Conservation (phyloP, 2,888 invertebrate species). For the Pristionchus japonicus region DNA sequence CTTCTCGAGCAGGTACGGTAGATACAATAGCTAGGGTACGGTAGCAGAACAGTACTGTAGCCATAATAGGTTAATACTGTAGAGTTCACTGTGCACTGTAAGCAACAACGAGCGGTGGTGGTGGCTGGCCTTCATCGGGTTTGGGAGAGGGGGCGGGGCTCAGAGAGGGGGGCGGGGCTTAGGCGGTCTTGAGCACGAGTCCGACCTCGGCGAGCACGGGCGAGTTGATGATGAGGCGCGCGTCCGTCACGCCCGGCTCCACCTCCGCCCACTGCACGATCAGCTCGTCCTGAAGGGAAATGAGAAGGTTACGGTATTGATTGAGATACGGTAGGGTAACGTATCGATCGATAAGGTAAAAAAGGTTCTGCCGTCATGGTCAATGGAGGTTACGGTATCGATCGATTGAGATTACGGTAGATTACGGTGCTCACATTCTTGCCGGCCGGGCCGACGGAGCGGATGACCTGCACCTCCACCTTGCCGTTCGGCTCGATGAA, state of each 20-base stretch:
- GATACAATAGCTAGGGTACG: slow-evolving; percentile 40
- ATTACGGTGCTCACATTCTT: slow-evolving; percentile 14
- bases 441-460: slow-evolving; percentile 16
- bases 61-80: background rate
- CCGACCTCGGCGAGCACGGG: slow-evolving; percentile 25
- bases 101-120: background rate
- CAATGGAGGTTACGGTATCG: background rate
- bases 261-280: slow-evolving; percentile 12
- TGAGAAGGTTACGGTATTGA: background rate
- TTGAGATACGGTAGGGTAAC: background rate
- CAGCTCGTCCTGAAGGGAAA: slow-evolving; percentile 6
- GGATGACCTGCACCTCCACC: slow-evolving; percentile 16
- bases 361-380: background rate
- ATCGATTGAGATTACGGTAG: background rate
- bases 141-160: background rate
- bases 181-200: slow-evolving; percentile 37
- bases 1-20: slow-evolving; percentile 85
- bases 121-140: background rate
- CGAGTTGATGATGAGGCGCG: background rate
- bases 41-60: background rate
- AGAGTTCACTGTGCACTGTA: background rate
- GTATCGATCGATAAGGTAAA: background rate
- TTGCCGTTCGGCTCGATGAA: slow-evolving; percentile 35
- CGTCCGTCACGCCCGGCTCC: background rate
- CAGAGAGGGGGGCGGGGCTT: background rate